Conservation (phyloP, 2,113 vertebrate genomes). For the Prochilodus magdalenae region DNA sequence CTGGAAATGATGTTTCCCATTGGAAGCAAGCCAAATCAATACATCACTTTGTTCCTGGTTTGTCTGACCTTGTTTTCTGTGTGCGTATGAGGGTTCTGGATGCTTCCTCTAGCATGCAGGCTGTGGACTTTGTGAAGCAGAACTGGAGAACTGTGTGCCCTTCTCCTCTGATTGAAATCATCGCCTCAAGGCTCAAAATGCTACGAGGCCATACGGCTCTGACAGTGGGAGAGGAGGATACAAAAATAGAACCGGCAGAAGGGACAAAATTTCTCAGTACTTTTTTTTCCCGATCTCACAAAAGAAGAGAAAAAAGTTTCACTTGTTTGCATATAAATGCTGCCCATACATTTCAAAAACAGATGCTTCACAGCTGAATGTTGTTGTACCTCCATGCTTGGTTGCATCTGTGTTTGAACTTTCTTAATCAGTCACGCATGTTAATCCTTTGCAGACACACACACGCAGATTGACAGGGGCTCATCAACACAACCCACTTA, state of each 20-base stretch:
- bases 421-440: constrained; percentile 52
- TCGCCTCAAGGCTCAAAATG: constrained; percentile 34
- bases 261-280: not conserved
- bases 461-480: constrained; percentile 19
- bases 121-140: constrained; percentile 46
- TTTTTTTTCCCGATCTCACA: not conserved
- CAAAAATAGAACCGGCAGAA: constrained; percentile 26
- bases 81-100: constrained; percentile 10
- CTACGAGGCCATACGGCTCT: constrained; percentile 26
- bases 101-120: constrained; percentile 36
- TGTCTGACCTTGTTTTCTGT: constrained; percentile 31
- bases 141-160: constrained; percentile 33
- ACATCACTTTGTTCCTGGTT: not conserved
- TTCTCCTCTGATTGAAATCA: constrained; percentile 40
- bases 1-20: not conserved
- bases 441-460: constrained; percentile 47
- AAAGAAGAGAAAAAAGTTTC: not conserved
- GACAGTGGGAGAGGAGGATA: constrained; percentile 27
- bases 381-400: constrained; percentile 47
- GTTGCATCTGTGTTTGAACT: constrained; percentile 45
- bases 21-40: not conserved
- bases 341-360: constrained; percentile 4
- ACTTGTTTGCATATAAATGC: not conserved
- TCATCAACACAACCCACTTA: constrained; percentile 21
- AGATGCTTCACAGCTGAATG: constrained; percentile 42